Evolutionary conservation across 2,113 vertebrate species (phyloP).

Genomic region (Bos taurus): DNA sequence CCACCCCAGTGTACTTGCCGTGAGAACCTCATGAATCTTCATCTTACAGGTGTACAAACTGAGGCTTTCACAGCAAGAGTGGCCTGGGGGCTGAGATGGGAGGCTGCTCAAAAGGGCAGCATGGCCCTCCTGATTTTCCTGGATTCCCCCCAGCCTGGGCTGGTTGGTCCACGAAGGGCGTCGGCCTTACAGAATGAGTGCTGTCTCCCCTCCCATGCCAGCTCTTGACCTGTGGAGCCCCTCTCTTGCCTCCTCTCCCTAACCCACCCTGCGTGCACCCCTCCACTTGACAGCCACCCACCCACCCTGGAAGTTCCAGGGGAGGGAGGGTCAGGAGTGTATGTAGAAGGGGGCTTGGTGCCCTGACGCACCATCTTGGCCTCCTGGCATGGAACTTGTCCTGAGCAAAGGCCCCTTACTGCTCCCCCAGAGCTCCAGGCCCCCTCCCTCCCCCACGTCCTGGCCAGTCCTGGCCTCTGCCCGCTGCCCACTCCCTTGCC

Average conservation of each 20-base stretch:
- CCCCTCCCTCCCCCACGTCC: fast-evolving
- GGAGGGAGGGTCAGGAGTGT: neutral
- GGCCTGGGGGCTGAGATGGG: neutral
- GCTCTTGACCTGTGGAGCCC: too few species aligned
- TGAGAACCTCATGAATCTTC: neutral
- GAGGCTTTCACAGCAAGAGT: neutral
- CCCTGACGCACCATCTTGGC: neutral
- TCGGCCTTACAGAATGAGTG: fast-evolving
- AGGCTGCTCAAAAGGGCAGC: neutral
- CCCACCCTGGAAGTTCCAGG: neutral
- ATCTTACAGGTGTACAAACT: neutral
- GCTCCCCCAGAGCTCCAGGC: neutral
- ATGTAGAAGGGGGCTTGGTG: neutral
- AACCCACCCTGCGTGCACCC: neutral
- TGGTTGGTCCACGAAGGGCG: neutral
- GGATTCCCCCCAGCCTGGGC: neutral
- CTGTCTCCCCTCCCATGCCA: neutral
- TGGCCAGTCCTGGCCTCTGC: neutral
- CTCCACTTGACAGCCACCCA: neutral
- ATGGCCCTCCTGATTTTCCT: fast-evolving
- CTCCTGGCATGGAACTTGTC: neutral
- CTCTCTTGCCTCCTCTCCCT: neutral
- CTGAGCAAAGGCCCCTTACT: neutral
- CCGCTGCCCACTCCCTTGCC: neutral
- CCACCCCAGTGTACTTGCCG: neutral